These are phyloP conservation scores for Odontesthes bonariensis DNA, from an alignment of 2,113 vertebrate genomes.

Conservation along the genomic window DNA sequence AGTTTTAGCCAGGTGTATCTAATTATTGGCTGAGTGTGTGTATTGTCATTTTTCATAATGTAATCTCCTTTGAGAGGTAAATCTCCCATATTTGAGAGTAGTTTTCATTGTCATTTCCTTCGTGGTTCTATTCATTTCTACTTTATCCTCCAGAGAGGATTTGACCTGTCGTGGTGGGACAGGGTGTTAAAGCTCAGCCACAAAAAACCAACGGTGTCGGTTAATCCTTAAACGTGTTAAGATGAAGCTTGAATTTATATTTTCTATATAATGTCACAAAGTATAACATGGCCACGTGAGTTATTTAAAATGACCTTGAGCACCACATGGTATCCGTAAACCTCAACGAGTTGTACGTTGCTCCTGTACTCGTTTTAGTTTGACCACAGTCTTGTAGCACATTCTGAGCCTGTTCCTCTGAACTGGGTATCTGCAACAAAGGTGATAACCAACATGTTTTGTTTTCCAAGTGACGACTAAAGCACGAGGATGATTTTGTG, in stretches of 20 bases:
- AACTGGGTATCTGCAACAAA: background rate
- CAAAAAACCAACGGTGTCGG: conserved; percentile 6
- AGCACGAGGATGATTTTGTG: background rate
- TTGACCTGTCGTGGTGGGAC: background rate
- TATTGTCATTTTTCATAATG: background rate
- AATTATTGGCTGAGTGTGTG: background rate
- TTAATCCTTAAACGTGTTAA: background rate
- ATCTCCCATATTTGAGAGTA: background rate
- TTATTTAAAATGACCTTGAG: background rate
- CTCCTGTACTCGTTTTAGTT: background rate
- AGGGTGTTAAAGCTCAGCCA: background rate
- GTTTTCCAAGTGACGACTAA: background rate
- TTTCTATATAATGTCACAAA: background rate
- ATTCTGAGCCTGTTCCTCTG: conserved; percentile 3
- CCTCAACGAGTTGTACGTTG: background rate
- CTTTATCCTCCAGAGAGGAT: background rate
- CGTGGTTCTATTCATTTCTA: background rate
- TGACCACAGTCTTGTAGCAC: background rate
- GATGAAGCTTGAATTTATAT: background rate
- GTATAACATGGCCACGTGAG: background rate
- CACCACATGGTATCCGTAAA: background rate
- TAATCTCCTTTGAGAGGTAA: background rate
- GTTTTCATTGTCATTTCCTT: background rate
- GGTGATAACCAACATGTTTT: background rate
- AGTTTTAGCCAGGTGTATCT: background rate